Conservation (phyloP, 2,113 vertebrate genomes). For the Cheilinus undulatus region DNA sequence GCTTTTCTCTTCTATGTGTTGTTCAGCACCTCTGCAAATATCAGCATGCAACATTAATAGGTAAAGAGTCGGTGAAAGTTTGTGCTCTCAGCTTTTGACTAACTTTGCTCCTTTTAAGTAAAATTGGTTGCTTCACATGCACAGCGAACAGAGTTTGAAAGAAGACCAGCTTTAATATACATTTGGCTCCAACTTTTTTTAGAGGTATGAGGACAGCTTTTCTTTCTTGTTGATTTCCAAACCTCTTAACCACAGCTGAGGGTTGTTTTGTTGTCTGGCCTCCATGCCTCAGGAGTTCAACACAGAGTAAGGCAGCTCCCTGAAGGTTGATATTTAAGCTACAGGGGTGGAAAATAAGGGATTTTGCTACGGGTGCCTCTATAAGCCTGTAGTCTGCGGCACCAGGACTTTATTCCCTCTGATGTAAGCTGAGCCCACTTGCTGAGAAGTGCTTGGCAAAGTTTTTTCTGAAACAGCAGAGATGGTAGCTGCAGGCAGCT, state of each 20-base stretch:
- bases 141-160: background rate
- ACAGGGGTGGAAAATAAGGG: slow-evolving; percentile 56
- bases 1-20: too few species aligned
- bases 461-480: slow-evolving; percentile 56
- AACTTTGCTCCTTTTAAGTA: background rate
- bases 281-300: slow-evolving; percentile 54
- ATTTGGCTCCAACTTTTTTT: too few species aligned
- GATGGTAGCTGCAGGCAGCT: slow-evolving; percentile 57
- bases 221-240: slow-evolving; percentile 45
- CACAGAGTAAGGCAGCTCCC: slow-evolving; percentile 54
- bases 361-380: slow-evolving; percentile 51
- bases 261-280: slow-evolving; percentile 66
- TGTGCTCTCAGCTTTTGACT: too few species aligned
- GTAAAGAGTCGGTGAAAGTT: slow-evolving; percentile 30
- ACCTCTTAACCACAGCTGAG: slow-evolving; percentile 60
- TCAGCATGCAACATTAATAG: background rate
- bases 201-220: background rate
- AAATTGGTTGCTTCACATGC: background rate
- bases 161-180: too few species aligned
- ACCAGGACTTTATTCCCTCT: slow-evolving; percentile 37
- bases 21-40: too few species aligned
- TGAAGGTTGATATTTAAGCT: slow-evolving; percentile 67
- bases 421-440: slow-evolving; percentile 53
- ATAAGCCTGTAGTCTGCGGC: slow-evolving; percentile 58
- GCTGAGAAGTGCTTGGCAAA: slow-evolving; percentile 53